Percentiles rank a stretch among this genome's conserved stretches.
Conservation (phyloP, 2,113 vertebrate species). For the Percopsis transmontana region DNA sequence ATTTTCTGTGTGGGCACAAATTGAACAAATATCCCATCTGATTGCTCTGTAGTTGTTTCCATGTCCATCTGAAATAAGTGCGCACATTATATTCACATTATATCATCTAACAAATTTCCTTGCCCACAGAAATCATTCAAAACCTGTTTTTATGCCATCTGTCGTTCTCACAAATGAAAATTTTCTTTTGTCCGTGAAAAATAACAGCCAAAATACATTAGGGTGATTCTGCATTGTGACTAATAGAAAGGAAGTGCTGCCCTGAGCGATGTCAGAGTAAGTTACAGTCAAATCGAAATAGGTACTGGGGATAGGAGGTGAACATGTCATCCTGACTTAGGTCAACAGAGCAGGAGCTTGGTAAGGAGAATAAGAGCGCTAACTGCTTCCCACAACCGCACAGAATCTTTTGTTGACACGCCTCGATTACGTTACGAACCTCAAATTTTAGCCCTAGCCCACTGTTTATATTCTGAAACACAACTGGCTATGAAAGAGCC, state of each 20-base stretch:
- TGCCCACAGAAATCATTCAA: neutral
- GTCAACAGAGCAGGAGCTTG: constrained; percentile 64
- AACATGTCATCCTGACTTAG: constrained; percentile 72
- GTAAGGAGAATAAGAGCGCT: constrained; percentile 61
- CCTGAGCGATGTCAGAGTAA: constrained; percentile 71
- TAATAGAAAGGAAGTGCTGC: constrained; percentile 69
- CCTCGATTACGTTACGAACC: constrained; percentile 1
- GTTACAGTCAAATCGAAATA: constrained; percentile 76
- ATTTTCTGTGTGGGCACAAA: neutral
- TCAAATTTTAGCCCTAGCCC: neutral
- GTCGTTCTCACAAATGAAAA: constrained; percentile 7
- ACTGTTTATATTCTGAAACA: neutral
- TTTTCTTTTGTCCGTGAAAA: constrained; percentile 36
- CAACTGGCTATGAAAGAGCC: neutral
- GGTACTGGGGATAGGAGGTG: constrained; percentile 70
- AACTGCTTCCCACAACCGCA: constrained; percentile 49
- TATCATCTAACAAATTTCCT: neutral
- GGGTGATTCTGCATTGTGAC: constrained; percentile 63
- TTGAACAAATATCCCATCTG: neutral
- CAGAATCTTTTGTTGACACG: constrained; percentile 51
- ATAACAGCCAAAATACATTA: constrained; percentile 66
- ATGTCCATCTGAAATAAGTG: neutral
- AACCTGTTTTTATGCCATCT: constrained; percentile 2
- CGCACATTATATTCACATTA: neutral
- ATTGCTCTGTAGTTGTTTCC: neutral